Conservation (phyloP, 2,113 vertebrate species). For the Hypanus sabinus region DNA sequence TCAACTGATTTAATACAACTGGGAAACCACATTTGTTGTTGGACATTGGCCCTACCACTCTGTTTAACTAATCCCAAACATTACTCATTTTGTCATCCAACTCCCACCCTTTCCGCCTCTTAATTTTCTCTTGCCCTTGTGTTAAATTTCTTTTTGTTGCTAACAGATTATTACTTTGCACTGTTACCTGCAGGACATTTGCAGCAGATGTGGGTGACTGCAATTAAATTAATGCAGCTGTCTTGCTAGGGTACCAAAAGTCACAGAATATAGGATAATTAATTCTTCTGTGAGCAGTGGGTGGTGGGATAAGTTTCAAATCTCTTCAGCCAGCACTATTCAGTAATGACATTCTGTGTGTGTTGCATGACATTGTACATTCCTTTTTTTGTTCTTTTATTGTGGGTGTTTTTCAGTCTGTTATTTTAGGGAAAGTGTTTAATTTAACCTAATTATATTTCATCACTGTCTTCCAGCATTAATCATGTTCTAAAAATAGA, state of each 20-base stretch:
- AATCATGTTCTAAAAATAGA: not conserved
- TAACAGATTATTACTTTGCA: not conserved
- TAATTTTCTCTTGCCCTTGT: not conserved
- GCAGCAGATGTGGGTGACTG: not conserved
- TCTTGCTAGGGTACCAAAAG: not conserved
- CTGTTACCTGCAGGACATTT: not conserved
- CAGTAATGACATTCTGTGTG: not conserved
- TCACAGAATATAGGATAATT: not conserved
- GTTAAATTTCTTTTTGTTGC: not conserved
- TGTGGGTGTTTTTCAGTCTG: not conserved
- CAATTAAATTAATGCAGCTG: not conserved
- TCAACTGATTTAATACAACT: not conserved
- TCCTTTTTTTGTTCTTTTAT: not conserved
- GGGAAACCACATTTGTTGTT: not conserved
- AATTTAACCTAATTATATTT: not conserved
- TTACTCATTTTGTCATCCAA: not conserved
- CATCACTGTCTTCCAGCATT: not conserved
- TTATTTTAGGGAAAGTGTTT: not conserved
- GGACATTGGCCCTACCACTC: not conserved
- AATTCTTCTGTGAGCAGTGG: not conserved
- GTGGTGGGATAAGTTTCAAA: not conserved
- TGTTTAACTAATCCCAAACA: not conserved
- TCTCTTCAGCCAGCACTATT: not conserved
- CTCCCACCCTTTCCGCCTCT: too few relatives aligned
- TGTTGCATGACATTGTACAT: not conserved